Conservation (phyloP, 2,888 invertebrate species). For the Chrysolina haemoptera region DNA sequence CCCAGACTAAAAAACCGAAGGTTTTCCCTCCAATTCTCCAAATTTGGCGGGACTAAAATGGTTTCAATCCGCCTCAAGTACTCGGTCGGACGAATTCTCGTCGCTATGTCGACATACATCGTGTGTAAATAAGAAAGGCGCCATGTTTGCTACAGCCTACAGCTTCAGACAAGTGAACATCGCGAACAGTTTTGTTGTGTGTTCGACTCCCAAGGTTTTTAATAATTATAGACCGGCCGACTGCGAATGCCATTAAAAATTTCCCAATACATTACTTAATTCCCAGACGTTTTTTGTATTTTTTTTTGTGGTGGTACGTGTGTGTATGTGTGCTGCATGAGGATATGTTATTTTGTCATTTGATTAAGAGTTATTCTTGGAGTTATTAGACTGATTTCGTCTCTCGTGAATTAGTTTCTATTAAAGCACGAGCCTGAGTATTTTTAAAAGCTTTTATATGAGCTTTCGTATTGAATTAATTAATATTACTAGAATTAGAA, state of each 20-base stretch:
- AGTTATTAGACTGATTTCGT: not conserved
- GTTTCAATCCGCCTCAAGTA: not conserved
- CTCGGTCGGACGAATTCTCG: not conserved
- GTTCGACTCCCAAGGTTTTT: conserved; percentile 46
- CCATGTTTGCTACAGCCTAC: conserved; percentile 55
- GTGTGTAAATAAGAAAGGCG: conserved; percentile 58
- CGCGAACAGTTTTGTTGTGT: conserved; percentile 36
- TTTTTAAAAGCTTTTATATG: too few species aligned
- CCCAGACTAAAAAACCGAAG: too few species aligned
- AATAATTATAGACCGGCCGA: conserved; percentile 45
- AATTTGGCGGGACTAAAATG: not conserved
- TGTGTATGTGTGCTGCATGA: not conserved
- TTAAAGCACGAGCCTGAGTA: too few species aligned
- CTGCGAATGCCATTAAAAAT: conserved; percentile 40
- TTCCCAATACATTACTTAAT: conserved; percentile 35
- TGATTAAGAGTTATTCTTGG: too few species aligned
- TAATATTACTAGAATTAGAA: too few species aligned
- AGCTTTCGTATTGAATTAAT: too few species aligned
- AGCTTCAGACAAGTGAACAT: conserved; percentile 53
- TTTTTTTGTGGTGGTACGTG: conserved; percentile 1
- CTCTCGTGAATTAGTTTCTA: not conserved
- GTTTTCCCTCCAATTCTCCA: not conserved
- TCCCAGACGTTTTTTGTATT: not conserved
- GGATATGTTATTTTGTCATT: not conserved
- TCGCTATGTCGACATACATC: conserved; percentile 30